These are phyloP conservation scores for Tiaroga cobitis DNA, from an alignment of 2,797 vertebrate species.

Conservation along the genomic window DNA sequence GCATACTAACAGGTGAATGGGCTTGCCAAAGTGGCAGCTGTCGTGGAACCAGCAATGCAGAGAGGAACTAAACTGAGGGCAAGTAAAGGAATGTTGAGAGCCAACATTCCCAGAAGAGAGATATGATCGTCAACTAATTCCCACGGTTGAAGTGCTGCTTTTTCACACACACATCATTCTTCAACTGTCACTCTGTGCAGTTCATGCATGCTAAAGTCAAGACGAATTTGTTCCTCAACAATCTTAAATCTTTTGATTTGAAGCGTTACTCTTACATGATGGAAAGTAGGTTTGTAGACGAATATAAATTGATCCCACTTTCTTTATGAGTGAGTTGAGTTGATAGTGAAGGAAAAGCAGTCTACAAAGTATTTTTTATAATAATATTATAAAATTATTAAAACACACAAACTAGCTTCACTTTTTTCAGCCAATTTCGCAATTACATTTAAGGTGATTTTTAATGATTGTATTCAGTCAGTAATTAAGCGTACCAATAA, in stretches of 20 bases:
- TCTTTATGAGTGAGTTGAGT: not conserved
- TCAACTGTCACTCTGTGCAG: not conserved
- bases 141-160: constrained; percentile 27
- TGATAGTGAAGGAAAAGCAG: not conserved
- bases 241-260: not conserved
- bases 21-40: constrained; percentile 44
- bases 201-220: not conserved
- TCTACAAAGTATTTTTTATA: not conserved
- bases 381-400: not conserved
- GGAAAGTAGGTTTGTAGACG: not conserved
- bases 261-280: not conserved
- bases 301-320: not conserved
- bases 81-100: constrained; percentile 30
- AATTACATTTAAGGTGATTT: not conserved
- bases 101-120: constrained; percentile 34
- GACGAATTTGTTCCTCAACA: not conserved
- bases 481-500: not conserved
- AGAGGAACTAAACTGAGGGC: constrained; percentile 14
- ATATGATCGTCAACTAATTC: not conserved
- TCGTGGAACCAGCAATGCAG: constrained; percentile 48
- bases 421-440: not conserved
- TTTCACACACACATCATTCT: constrained; percentile 30
- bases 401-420: not conserved
- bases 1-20: constrained; percentile 43
- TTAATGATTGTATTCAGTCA: not conserved